A percentile compares a stretch with the other conserved stretches of the same genome.
These are phyloP conservation scores for Amiota mariae DNA, from an alignment of 2,888 invertebrate genomes.

Conservation along the genomic window DNA sequence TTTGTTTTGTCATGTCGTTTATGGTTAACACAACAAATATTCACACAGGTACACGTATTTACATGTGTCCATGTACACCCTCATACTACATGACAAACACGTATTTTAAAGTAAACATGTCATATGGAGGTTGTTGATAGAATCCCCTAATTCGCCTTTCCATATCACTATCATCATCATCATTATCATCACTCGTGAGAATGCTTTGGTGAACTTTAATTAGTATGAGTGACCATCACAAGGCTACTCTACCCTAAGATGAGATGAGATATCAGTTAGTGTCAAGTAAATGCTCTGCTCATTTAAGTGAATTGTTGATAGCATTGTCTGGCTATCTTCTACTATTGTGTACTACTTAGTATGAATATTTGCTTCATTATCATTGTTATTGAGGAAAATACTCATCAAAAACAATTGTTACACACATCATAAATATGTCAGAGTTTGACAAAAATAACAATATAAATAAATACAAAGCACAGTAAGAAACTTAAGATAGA, in stretches of 20 bases:
- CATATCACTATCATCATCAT: neutral
- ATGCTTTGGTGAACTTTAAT: neutral
- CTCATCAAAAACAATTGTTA: conserved; percentile 49
- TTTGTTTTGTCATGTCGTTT: conserved; percentile 1
- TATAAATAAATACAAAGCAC: neutral
- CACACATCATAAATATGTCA: conserved; percentile 64
- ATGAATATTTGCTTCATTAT: too few relatives aligned
- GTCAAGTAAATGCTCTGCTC: too few relatives aligned
- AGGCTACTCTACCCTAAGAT: too few relatives aligned
- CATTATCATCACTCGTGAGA: neutral
- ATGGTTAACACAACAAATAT: too few relatives aligned
- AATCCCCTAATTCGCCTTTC: conserved; percentile 13
- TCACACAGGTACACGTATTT: neutral
- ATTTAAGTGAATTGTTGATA: too few relatives aligned
- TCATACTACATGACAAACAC: neutral
- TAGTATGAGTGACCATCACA: too few relatives aligned
- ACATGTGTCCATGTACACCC: neutral
- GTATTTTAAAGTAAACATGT: conserved; percentile 11
- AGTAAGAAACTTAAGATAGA: neutral
- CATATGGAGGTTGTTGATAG: neutral
- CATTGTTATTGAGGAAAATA: too few relatives aligned
- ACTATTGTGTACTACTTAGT: too few relatives aligned
- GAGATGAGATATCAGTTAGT: too few relatives aligned
- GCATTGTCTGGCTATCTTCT: too few relatives aligned
- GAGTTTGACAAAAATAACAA: conserved; percentile 7